These are phyloP conservation scores for Clitarchus hookeri DNA, from an alignment of 2,888 invertebrate species.

Conservation along the genomic window DNA sequence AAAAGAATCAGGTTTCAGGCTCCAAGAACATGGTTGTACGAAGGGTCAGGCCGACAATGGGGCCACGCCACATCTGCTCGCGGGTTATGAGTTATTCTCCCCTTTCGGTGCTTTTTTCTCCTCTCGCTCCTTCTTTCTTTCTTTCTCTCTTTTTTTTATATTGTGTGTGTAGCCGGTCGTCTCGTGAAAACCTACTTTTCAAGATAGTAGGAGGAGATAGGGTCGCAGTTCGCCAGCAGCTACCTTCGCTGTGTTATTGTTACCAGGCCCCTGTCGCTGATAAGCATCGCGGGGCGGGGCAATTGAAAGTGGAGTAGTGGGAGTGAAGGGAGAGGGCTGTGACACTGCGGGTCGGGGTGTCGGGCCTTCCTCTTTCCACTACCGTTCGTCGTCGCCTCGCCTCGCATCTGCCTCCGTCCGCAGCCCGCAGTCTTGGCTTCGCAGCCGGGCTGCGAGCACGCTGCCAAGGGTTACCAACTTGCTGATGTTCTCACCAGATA, in stretches of 20 bases:
- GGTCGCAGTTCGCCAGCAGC: conserved; percentile 28
- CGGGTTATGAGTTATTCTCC: conserved; percentile 26
- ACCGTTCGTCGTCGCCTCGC: too few relatives aligned
- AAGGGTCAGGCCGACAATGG: conserved; percentile 2
- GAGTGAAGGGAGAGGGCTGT: neutral
- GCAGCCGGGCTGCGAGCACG: too few relatives aligned
- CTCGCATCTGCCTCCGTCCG: too few relatives aligned
- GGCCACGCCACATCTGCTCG: conserved; percentile 11
- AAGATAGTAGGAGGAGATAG: conserved; percentile 36
- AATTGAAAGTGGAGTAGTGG: too few relatives aligned
- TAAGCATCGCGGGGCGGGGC: neutral
- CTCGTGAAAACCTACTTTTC: conserved; percentile 28
- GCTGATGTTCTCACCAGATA: too few relatives aligned
- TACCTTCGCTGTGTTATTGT: conserved; percentile 23
- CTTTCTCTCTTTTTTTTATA: neutral
- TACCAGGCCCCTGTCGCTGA: neutral
- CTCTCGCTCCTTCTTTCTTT: neutral
- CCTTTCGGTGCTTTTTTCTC: neutral
- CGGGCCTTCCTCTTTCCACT: neutral
- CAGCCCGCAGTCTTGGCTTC: too few relatives aligned
- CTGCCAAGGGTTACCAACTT: too few relatives aligned
- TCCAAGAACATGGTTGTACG: neutral
- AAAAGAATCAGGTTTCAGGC: neutral
- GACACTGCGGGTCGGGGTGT: neutral
- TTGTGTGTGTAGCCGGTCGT: neutral